Evolutionary conservation across 2,113 vertebrate species (phyloP).

Genomic region (Phylloscopus trochiloides): DNA sequence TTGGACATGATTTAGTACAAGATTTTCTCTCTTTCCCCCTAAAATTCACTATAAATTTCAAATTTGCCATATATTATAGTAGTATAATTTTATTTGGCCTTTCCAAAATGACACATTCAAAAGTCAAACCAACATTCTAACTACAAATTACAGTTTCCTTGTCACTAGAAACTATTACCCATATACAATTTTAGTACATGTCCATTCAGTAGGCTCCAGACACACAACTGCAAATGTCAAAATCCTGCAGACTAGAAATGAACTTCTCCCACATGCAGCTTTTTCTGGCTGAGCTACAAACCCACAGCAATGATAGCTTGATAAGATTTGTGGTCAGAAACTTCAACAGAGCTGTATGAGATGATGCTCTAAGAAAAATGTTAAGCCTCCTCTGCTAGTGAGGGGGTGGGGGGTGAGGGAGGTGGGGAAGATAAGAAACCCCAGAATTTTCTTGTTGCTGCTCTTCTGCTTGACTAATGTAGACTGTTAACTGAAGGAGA

Average conservation of each 20-base stretch:
- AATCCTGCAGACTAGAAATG: background rate
- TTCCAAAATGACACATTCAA: background rate
- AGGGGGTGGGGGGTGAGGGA: background rate
- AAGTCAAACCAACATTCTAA: background rate
- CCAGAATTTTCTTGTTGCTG: background rate
- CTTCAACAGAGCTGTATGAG: background rate
- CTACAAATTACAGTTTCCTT: background rate
- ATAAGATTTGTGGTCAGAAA: constrained; percentile 22
- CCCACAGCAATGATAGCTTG: constrained; percentile 3
- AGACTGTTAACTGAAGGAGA: background rate
- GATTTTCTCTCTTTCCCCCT: background rate
- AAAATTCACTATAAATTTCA: background rate
- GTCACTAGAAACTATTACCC: background rate
- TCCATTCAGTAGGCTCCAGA: background rate
- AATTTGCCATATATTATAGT: background rate
- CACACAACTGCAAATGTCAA: background rate
- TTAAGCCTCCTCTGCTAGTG: background rate
- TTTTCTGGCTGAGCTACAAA: constrained; percentile 44
- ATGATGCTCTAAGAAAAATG: background rate
- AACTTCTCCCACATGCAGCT: constrained; percentile 15
- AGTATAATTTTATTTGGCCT: background rate
- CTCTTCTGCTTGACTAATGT: background rate
- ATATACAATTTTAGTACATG: background rate
- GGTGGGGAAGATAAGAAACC: background rate
- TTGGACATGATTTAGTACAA: background rate